Base-by-base conservation (phyloP, 1,140 invertebrate species). In the Drosophila sucinea region DNA sequence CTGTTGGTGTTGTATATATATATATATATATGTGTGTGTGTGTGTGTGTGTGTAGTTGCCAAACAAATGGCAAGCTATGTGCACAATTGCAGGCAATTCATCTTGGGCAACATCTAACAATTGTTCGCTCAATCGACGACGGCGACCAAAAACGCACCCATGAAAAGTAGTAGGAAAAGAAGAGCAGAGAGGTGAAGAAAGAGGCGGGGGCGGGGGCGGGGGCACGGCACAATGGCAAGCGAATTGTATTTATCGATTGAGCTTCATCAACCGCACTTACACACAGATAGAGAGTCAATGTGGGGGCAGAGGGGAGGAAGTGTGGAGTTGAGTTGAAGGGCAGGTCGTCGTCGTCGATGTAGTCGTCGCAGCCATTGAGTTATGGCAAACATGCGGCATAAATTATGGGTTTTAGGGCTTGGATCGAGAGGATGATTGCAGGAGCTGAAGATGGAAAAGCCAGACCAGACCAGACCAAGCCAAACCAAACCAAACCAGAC, bases 11-110 rank as follows among this genome's bases (percentile, higher is more conserved):
- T 60, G 17, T 23, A 17, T 17, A 17, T 17, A 17, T 17, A 17
- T 17, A 17, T 17, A 17, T 17, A 17, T 17, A 17, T 17, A 17
- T 17, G 17, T 17, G 17, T 27, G 25, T 61, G 23, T 11, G n/a
- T 40, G 10, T 44, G 27, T 38, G 35, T 38, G 10, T n/a, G 35
- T 38, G 11, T 2, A 23, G 5, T 25, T n/a, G 41, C 6, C n/a
- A 32, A 89, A 87, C 83, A 87, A 87, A 87, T 87, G 84, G 77
- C 69, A 64, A 66, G 67, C 84, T 70, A 77, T 87, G 84, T 64
- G 83, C 83, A 83, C 83, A 87, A 87, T 89, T 87, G 84, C 83
- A 87, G 80, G 80, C 84, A 86, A 87, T 87, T 87, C 84, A 89
- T 87, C 83, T 89, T 77, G 76, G 55, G 44, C 33, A 54, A 66